Evolutionary conservation across 2,797 vertebrate genomes (phyloP), one percentile per base, ranked within the genome.

Genomic region (Decapterus maruadsi): DNA sequence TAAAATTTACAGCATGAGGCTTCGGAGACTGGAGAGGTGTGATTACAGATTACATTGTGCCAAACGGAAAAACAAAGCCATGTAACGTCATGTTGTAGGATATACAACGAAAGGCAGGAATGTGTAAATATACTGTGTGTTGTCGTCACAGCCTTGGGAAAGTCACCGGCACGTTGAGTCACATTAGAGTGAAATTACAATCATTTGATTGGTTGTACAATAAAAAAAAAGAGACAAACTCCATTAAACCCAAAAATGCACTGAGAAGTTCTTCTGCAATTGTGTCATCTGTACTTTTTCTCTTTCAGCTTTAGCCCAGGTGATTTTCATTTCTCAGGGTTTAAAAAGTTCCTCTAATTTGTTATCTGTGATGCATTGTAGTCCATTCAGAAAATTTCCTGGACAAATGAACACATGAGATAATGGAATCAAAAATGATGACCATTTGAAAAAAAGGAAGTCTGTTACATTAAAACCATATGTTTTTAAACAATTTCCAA

Each of bases 1-100:
- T 78, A 77, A 90, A 91, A 93, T 90, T 68, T 92, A 93, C 93
- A 93, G 87, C 90, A 81, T 87, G 86, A 91, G 79, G 80, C 85
- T 83, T 86, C 78, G 78, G 83, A 84, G 72, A 78, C 64, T 53
- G 64, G 50, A 77, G 77, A 80, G 51, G 74, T 87, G 78, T 65
- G 81, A 85, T 85, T 87, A 75, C 78, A 81, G 80, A 80, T 87
- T 68, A 87, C 50, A 65, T 55, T 72, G 84, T 85, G 86, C 68
- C 86, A 77, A 77, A 84, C 63, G 78, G 63, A 70, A 83, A 82
- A 83, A 69, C 61, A 82, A 58, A 75, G 78, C 80, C 77, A 77
- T 66, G 69, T 80, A 76, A 53, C 19, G 55, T 69, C 80, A 62
- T 75, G 74, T 64, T 69, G 68, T 72, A 55, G 22, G 55, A 67